Evolutionary conservation across 2,888 invertebrate genomes (phyloP).

Genomic region (Mechanitis messenoides): DNA sequence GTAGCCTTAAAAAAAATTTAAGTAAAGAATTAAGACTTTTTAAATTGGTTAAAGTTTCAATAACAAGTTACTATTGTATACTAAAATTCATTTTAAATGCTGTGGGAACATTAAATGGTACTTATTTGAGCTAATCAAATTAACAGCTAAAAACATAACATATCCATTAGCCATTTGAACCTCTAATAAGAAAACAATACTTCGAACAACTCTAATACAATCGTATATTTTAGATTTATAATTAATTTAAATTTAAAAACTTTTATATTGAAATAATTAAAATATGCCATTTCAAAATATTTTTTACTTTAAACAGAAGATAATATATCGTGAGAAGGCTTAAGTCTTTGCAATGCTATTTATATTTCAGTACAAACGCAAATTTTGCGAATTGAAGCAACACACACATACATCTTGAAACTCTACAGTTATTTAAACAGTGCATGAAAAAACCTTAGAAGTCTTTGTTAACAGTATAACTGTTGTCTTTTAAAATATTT

Average conservation of each 20-base stretch:
- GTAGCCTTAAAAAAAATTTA: too few relatives aligned
- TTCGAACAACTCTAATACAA: neutral
- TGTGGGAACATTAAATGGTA: constrained; percentile 59
- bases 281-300: too few relatives aligned
- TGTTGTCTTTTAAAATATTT: too few relatives aligned
- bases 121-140: constrained; percentile 63
- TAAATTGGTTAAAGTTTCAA: too few relatives aligned
- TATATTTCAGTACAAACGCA: constrained; percentile 7
- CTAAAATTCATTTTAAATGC: constrained; percentile 18
- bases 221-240: too few relatives aligned
- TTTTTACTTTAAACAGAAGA: neutral
- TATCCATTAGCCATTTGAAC: constrained; percentile 52
- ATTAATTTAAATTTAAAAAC: too few relatives aligned
- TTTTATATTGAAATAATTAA: too few relatives aligned
- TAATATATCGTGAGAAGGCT: constrained; percentile 6
- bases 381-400: constrained; percentile 10
- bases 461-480: too few relatives aligned
- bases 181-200: constrained; percentile 47
- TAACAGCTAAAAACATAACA: constrained; percentile 63
- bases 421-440: neutral
- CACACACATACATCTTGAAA: constrained; percentile 6
- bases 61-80: too few relatives aligned
- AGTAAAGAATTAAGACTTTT: too few relatives aligned
- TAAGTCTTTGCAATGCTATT: constrained; percentile 19
- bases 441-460: too few relatives aligned